Evolutionary conservation across 37 sponge, comb jelly and placozoan species (phyloP), one percentile per base, ranked within the genome.

Genomic region (Hexactinellida sp.): DNA sequence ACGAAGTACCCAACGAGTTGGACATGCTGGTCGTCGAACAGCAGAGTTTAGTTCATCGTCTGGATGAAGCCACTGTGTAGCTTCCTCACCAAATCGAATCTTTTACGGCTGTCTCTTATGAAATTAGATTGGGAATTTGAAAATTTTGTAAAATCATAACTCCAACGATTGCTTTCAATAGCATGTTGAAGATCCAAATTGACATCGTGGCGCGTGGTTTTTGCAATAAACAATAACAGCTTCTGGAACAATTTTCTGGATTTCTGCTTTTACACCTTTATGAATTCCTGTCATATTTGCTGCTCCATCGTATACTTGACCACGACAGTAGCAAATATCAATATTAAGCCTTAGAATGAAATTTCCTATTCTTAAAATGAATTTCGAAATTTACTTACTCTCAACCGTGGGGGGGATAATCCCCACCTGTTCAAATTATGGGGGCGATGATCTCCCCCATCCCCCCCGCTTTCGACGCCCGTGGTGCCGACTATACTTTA

Each of bases 211-310:
- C 21, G 19, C 76, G 76, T 63, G 76, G 76, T 63, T 63, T 63
- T 32, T 63, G 34, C 76, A 63, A 63, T 63, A 28, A 7, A n/a
- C 76, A 28, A 63, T 21, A 63, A 63, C 32, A 63, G 34, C 76
- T 63, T 63, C 76, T 63, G 76, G 32, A 63, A 63, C 76, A 63
- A 63, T 63, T 32, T 63, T 63, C 76, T 63, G 34, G 76, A 63
- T 63, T 63, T 41, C 25, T 23, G 76, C 25, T n/a, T 63, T 63
- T 63, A 63, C 76, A 63, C 76, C 76, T 63, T 63, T 63, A 63
- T 63, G 76, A 63, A 63, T 63, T 32, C 76, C 76, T 25, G 76
- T 63, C 76, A 63, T 63, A 63, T 63, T 63, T n/a, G 76, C 76
- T 63, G 76, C 76, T 28, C 76, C 25, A 63, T 63, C 76, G 76